A percentile compares a stretch with the other conserved stretches of the same genome.
These are phyloP conservation scores for Lophotriccus pileatus DNA, from an alignment of 2,797 vertebrate genomes.

Conservation along the genomic window DNA sequence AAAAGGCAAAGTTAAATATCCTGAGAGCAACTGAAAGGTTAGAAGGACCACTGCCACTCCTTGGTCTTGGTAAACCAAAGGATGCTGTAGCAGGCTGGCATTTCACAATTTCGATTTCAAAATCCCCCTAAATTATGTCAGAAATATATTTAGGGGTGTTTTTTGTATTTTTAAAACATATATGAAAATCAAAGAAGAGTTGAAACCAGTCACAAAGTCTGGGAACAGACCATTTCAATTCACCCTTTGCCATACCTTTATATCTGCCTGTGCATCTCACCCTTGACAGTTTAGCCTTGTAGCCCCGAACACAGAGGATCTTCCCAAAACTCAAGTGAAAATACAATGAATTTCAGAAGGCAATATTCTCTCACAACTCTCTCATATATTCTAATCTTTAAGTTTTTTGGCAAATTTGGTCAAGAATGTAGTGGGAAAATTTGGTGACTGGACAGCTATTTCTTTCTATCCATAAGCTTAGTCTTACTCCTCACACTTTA, in stretches of 20 bases:
- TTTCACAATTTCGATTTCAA: background rate
- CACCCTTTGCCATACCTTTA: background rate
- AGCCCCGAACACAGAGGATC: background rate
- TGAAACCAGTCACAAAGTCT: background rate
- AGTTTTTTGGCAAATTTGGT: background rate
- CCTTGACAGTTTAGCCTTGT: background rate
- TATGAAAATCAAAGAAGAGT: slow-evolving; percentile 10
- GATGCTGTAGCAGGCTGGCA: background rate
- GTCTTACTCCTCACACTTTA: background rate
- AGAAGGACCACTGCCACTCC: background rate
- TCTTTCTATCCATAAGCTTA: background rate
- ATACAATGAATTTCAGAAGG: background rate
- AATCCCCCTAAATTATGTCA: background rate
- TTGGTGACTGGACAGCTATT: background rate
- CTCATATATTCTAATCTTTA: background rate
- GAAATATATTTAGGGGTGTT: background rate
- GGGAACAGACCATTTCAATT: background rate
- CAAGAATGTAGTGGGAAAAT: background rate
- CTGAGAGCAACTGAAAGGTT: background rate
- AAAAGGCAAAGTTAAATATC: background rate
- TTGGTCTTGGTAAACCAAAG: background rate
- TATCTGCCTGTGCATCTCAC: background rate
- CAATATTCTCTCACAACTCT: background rate
- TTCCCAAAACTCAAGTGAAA: background rate
- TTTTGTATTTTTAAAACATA: background rate